Evolutionary conservation across 2,797 vertebrate genomes (phyloP), one percentile per base, ranked within the genome.

Genomic region (Gymnocypris eckloni): DNA sequence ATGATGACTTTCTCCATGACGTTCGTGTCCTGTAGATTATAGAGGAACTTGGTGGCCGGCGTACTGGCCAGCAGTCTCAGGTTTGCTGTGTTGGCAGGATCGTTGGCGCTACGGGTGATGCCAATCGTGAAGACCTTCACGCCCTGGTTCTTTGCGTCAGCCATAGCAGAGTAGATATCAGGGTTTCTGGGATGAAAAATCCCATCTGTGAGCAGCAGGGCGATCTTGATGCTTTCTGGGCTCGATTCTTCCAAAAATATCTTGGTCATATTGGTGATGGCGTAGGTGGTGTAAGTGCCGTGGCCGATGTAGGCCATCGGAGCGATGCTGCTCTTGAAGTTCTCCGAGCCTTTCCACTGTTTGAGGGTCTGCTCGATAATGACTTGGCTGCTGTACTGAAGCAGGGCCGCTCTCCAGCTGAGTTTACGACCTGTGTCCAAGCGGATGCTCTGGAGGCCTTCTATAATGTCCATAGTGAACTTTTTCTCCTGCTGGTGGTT

Each of bases 331-430:
- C 87, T 92, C 93, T 96, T 97, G 92, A 98, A 98, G 89, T 94
- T 94, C 59, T 97, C 96, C 0, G 91, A 89, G 73, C 96, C 97
- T 87, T 90, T 95, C 97, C 97, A 98, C 86, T 97, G 94, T 80
- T 86, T 95, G 91, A 98, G 97, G 22, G 94, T 95, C 90, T 97
- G 97, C 89, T 98, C 97, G 45, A 94, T 95, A 87, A 94, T 94
- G 25, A 98, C 96, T 0, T 97, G 96, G 86, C 97, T 98, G 93
- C 97, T 98, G 91, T 98, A 98, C 94, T 98, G 97, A 69, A 98
- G 93, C 86, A 98, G 90, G 41, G 97, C 96, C 86, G 95, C 96
- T 88, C 95, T 96, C 93, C 96, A 94, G 83, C 91, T 96, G 85
- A 98, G 89, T 11, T 92, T 89, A 50, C 92, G 97, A 16, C 95